Evolutionary conservation across 2,888 invertebrate species (phyloP).

Genomic region (Priocnemis perturbator): DNA sequence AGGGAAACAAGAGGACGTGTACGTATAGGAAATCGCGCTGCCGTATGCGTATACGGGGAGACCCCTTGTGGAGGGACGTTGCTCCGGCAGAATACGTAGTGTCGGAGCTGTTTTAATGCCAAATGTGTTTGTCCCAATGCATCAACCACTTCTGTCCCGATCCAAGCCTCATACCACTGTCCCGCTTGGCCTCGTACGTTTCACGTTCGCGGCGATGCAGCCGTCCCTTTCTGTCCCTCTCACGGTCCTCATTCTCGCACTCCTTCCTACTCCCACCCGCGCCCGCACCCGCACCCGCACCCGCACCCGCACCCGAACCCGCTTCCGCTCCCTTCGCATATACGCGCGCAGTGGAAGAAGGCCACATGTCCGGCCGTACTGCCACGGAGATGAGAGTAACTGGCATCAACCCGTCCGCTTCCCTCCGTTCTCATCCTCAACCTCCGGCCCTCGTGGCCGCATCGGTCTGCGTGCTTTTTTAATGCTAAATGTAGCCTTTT

Average conservation of each 20-base stretch:
- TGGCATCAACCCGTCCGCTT: constrained; percentile 51
- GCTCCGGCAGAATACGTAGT: constrained; percentile 46
- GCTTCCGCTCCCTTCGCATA: constrained; percentile 17
- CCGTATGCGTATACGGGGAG: no score
- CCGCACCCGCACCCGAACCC: constrained; percentile 16
- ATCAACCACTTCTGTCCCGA: constrained; percentile 61
- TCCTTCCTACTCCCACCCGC: constrained; percentile 8
- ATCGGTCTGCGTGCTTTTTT: constrained; percentile 63
- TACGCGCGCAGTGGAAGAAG: constrained; percentile 40
- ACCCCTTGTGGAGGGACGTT: constrained; percentile 34
- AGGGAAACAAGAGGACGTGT: constrained; percentile 4
- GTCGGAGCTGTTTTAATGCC: constrained; percentile 61
- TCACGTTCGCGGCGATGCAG: constrained; percentile 29
- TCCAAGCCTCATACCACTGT: constrained; percentile 32
- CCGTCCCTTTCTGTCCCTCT: constrained; percentile 16
- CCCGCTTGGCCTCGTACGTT: constrained; percentile 43
- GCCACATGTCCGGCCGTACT: constrained; percentile 51
- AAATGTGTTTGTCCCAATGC: constrained; percentile 65
- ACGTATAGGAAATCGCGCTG: no score
- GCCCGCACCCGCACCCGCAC: background rate
- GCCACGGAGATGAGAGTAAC: constrained; percentile 55
- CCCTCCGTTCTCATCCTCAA: constrained; percentile 25
- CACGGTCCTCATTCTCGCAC: constrained; percentile 18
- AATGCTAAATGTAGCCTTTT: constrained; percentile 69
- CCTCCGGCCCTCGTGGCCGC: constrained; percentile 34